These are phyloP conservation scores for Isoperla grammatica DNA, from an alignment of 2,888 invertebrate genomes.

Conservation along the genomic window DNA sequence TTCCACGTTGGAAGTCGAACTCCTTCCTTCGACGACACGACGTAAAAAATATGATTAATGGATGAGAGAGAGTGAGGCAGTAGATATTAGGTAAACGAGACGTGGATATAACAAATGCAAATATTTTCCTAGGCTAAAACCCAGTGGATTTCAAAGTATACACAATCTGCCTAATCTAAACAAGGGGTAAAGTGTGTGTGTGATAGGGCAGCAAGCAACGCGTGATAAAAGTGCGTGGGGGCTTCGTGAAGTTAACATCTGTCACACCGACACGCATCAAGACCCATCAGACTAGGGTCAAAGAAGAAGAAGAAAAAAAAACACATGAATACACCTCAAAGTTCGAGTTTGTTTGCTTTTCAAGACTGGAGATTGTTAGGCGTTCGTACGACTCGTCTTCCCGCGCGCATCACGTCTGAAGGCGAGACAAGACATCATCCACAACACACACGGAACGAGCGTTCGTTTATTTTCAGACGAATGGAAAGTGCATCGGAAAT, in stretches of 20 bases:
- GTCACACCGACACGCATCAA: slow-evolving; percentile 1
- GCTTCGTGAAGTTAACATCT: not conserved
- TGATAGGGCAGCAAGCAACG: not conserved
- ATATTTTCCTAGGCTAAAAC: slow-evolving; percentile 1
- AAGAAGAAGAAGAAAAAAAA: not conserved
- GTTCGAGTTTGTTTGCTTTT: too few relatives aligned
- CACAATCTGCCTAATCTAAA: slow-evolving; percentile 11
- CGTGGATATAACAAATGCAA: slow-evolving; percentile 5
- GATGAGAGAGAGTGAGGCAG: slow-evolving; percentile 4
- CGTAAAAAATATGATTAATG: slow-evolving; percentile 11
- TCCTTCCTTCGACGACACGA: not conserved
- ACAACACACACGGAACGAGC: too few relatives aligned
- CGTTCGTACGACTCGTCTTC: too few relatives aligned
- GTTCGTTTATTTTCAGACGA: too few relatives aligned
- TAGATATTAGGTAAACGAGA: not conserved
- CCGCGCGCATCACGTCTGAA: too few relatives aligned
- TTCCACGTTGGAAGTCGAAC: not conserved
- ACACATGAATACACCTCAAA: slow-evolving; percentile 1
- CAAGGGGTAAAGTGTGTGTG: not conserved
- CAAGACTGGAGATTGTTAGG: too few relatives aligned
- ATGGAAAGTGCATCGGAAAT: too few relatives aligned
- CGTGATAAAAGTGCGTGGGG: slow-evolving; percentile 1
- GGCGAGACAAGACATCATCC: too few relatives aligned
- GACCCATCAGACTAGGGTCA: not conserved
- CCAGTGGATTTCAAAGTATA: slow-evolving; percentile 11